Evolutionary conservation across 1,140 invertebrate genomes (phyloP).

Genomic region (Steinernema feltiae): DNA sequence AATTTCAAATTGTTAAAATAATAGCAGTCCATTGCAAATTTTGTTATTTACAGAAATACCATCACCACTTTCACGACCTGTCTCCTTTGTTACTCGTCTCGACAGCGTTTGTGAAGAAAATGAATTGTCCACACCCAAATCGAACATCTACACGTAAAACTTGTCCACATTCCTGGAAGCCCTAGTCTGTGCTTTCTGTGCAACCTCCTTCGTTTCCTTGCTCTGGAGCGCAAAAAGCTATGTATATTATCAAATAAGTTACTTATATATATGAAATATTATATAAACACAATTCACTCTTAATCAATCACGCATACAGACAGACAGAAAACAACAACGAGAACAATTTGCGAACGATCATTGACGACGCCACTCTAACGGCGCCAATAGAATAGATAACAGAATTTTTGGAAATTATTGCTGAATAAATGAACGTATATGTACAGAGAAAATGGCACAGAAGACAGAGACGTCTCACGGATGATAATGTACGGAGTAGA

Average conservation of each 20-base stretch:
- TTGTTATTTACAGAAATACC: neutral
- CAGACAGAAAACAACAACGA: neutral
- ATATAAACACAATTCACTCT: neutral
- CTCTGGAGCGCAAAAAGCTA: too few relatives aligned
- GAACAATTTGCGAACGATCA: neutral
- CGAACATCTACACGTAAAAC: neutral
- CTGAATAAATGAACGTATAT: neutral
- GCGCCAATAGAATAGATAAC: neutral
- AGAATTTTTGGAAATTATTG: constrained; percentile 1
- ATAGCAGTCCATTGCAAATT: too few relatives aligned
- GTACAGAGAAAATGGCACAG: constrained; percentile 11
- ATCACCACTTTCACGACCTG: neutral
- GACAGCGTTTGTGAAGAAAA: constrained; percentile 5
- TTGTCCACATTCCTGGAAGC: neutral
- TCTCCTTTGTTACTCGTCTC: neutral
- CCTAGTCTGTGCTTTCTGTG: too few relatives aligned
- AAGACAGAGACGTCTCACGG: neutral
- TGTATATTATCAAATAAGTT: too few relatives aligned
- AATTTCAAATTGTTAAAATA: too few relatives aligned
- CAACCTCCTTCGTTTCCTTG: too few relatives aligned
- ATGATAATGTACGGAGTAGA: neutral
- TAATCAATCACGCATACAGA: neutral
- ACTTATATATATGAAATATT: neutral
- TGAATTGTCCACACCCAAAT: neutral
- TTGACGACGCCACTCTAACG: neutral